Base-by-base conservation (phyloP, 2,797 vertebrate species). In the Pseudochirops corinnae region DNA sequence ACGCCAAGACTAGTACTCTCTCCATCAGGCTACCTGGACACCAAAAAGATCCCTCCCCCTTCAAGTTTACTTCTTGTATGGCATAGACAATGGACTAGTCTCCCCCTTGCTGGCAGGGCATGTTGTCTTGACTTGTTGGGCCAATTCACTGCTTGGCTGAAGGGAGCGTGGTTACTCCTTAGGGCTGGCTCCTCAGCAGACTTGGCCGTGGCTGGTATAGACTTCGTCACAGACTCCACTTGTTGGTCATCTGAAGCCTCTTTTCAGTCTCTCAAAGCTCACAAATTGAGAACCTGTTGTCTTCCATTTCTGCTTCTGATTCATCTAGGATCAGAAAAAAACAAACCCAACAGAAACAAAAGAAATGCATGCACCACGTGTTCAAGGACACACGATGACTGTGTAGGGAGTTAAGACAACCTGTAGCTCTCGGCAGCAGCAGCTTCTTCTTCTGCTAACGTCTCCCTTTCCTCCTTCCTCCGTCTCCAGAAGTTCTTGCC, bases 301-400 rank as follows among this genome's bases (percentile, higher is more conserved):
- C 21, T 50, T 50, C 39, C 21, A 50, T 87, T 46, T 87, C 74
- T 87, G 9, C 26, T 87, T 46, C 39, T 11, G 13, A 87, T 87
- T 50, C 21, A 26, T 21, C 39, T 50, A 26, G 50, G 21, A 4
- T 50, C 10, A 87, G 74, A 9, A 26, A 11, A 82, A 21, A 87
- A 24, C 10, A 24, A 87, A 50, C 74, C 39, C 24, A 87, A 10
- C 3, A 26, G 39, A 87, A 50, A 87, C n/a, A 87, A 11, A 87
- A 26, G 24, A 87, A 46, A 39, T 2, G n/a, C 16, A 7, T 0
- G 1, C 7, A 9, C n/a, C 60, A 9, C 2, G n/a, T 0, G 5
- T 74, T 9, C 33, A n/a, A 82, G 74, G 39, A 24, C n/a, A 46
- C 39, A 46, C 10, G 39, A 39, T 46, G 9, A 21, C 2, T 0